Conservation (phyloP, 2,888 invertebrate genomes). For the Orthosia gothica region DNA sequence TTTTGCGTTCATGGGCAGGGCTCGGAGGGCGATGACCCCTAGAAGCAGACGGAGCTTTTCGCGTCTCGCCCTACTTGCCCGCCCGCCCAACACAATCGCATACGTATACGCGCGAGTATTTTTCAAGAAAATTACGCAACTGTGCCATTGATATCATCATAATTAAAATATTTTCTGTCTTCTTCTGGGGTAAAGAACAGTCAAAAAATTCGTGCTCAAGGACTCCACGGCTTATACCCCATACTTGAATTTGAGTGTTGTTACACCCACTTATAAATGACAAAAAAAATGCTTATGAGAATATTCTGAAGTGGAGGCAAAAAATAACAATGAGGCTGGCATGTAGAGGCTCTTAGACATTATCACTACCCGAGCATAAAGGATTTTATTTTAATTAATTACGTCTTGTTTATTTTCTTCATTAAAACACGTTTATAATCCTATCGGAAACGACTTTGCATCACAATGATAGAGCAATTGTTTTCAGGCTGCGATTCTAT, state of each 20-base stretch:
- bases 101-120: slow-evolving; percentile 55
- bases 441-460: slow-evolving; percentile 35
- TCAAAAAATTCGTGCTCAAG: slow-evolving; percentile 76
- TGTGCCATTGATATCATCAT: neutral
- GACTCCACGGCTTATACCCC: slow-evolving; percentile 56
- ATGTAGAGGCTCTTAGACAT: slow-evolving; percentile 23
- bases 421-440: slow-evolving; percentile 12
- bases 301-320: slow-evolving; percentile 52
- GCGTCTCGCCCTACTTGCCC: slow-evolving; percentile 89
- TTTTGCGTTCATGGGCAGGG: slow-evolving; percentile 89
- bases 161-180: neutral
- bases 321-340: slow-evolving; percentile 59
- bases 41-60: slow-evolving; percentile 87
- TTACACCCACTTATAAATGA: slow-evolving; percentile 51
- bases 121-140: slow-evolving; percentile 38
- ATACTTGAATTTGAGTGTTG: slow-evolving; percentile 60
- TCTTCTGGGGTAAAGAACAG: slow-evolving; percentile 33
- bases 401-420: slow-evolving; percentile 22
- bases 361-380: slow-evolving; percentile 19
- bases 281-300: slow-evolving; percentile 57
- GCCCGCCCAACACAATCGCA: slow-evolving; percentile 81
- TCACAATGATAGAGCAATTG: slow-evolving; percentile 44
- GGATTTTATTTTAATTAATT: slow-evolving; percentile 10
- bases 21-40: slow-evolving; percentile 87
- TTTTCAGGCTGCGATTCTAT: slow-evolving; percentile 54